These are phyloP conservation scores for Psilopsiagon aurifrons DNA, from an alignment of 2,113 vertebrate species.

Conservation along the genomic window DNA sequence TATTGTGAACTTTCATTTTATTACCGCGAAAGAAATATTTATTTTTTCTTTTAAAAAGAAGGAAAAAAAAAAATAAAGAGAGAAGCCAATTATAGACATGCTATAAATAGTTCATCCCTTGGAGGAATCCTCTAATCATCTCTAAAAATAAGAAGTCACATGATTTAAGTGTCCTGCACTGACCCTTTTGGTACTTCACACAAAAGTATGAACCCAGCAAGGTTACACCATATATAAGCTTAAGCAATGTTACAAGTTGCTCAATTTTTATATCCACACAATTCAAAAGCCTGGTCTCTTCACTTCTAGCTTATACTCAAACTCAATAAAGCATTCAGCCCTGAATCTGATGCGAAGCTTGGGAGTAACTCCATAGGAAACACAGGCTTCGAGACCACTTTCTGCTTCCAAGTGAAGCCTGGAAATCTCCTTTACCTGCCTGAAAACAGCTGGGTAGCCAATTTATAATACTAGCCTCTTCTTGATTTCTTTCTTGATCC, in stretches of 20 bases:
- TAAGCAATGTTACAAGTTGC: not conserved
- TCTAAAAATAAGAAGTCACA: conserved; percentile 49
- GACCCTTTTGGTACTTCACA: not conserved
- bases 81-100: not conserved
- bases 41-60: not conserved
- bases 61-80: not conserved
- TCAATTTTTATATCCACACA: not conserved
- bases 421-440: not conserved
- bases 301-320: not conserved
- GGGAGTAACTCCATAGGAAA: not conserved
- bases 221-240: not conserved
- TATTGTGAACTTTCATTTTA: conserved; percentile 13
- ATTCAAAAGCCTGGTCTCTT: not conserved
- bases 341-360: not conserved
- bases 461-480: not conserved
- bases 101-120: conserved; percentile 34
- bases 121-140: conserved; percentile 33
- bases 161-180: not conserved
- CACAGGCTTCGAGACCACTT: not conserved
- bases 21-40: not conserved
- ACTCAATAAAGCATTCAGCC: not conserved
- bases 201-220: not conserved
- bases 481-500: not conserved
- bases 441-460: not conserved
- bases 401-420: not conserved